These are phyloP conservation scores for Podilymbus podiceps DNA, from an alignment of 2,113 vertebrate species.

Conservation along the genomic window DNA sequence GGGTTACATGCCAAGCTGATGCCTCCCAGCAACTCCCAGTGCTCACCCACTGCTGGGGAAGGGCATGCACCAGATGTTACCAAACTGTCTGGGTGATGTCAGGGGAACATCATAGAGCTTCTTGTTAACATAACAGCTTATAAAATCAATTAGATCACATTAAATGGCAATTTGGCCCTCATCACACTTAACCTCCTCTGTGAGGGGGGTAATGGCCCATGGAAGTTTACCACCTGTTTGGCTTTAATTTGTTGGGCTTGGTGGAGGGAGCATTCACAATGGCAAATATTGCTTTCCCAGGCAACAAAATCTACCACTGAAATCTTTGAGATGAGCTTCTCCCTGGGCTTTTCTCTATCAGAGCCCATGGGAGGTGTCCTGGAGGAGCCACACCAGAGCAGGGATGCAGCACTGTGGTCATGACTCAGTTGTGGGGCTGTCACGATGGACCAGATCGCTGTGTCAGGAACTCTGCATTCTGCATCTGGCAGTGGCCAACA, in stretches of 20 bases:
- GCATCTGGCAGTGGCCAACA: neutral
- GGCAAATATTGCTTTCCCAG: neutral
- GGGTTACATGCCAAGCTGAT: neutral
- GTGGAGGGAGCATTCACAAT: neutral
- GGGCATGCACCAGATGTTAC: neutral
- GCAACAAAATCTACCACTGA: neutral
- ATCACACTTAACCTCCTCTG: neutral
- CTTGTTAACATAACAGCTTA: constrained; percentile 5
- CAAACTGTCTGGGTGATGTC: neutral
- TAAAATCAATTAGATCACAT: constrained; percentile 3
- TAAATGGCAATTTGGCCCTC: constrained; percentile 14
- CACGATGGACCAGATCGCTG: rapidly evolving
- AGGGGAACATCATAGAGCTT: neutral
- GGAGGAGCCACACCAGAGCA: neutral
- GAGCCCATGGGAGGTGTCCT: neutral
- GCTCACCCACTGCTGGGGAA: neutral
- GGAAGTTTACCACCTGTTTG: neutral
- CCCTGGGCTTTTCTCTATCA: neutral
- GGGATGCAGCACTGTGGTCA: rapidly evolving
- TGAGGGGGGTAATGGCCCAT: neutral
- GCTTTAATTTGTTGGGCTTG: neutral
- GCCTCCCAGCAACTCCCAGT: neutral
- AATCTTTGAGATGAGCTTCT: rapidly evolving
- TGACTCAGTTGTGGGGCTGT: neutral
- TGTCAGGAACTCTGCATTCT: neutral